Base-by-base conservation (phyloP, 1,140 invertebrate species). In the Heterodera schachtii region DNA sequence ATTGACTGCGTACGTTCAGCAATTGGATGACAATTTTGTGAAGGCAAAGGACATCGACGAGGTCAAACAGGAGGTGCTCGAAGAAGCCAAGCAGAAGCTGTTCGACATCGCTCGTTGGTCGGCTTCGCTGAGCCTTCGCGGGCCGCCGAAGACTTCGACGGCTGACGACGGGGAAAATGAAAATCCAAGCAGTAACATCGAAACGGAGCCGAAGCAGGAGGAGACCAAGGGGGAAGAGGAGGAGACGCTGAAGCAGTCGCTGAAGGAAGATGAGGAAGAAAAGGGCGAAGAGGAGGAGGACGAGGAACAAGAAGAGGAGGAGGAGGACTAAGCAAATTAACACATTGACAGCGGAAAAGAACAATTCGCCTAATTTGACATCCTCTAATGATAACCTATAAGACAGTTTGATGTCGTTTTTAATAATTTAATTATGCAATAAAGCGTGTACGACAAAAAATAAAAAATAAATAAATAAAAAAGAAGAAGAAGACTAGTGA, bases 1-100 rank as follows among this genome's bases (percentile, higher is more conserved):
- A 19, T 13, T 69, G 44, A 78, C 70, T 3, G 49, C 11, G 4
- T 70, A 64, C n/a, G 66, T 66, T 47, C 77, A 78, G 41, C 21
- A 49, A 66, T 41, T 78, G 31, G 66, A 70, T 31, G 64, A 78
- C 21, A 70, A 31, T 43, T 78, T 78, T n/a, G 21, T 64, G 16
- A 44, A 66, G 41, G 77, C 77, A 6, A 31, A 49, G 9, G 70
- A 47, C 77, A 78, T 78, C 69, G 77, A 78, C 31, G 21, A 78
- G 3, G 77, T 78, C 16, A 78, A 78, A 44, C 44, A 47, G n/a
- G 64, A 78, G 9, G 69, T 71, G 31, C 9, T 71, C 21, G 69
- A 43, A 19, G 69, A 71, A 41, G 69, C 69, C 21, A 71, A 71
- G 69, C 69, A 71, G 4, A 71, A 71, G 69, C 19, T 71, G 69